These are phyloP conservation scores for Aphidius ervi DNA, from an alignment of 1,140 invertebrate genomes.

Conservation along the genomic window DNA sequence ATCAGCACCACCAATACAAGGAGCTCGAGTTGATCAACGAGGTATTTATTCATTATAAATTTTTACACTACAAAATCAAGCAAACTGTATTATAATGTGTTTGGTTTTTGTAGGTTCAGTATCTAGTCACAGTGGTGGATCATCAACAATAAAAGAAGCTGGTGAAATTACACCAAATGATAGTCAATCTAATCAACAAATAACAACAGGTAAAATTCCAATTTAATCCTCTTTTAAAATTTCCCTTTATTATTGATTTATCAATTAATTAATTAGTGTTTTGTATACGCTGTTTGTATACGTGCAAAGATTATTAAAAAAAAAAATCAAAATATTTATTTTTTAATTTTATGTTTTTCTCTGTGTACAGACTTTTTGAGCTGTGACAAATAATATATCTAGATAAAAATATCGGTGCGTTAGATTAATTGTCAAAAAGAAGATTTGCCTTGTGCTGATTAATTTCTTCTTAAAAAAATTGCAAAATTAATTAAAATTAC, in stretches of 20 bases:
- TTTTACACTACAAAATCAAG: slow-evolving; percentile 1
- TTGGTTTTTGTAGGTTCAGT: slow-evolving; percentile 38
- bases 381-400: neutral
- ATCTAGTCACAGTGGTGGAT: slow-evolving; percentile 45
- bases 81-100: slow-evolving; percentile 6
- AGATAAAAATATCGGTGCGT: slow-evolving; percentile 6
- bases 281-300: slow-evolving; percentile 17
- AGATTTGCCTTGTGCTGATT: slow-evolving; percentile 5
- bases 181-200: slow-evolving; percentile 32
- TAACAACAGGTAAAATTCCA: slow-evolving; percentile 40
- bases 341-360: too few relatives aligned
- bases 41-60: slow-evolving; percentile 1
- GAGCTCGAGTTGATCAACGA: slow-evolving; percentile 6
- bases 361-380: too few relatives aligned
- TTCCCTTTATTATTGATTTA: neutral
- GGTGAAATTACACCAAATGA: slow-evolving; percentile 35
- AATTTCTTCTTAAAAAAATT: too few relatives aligned
- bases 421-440: slow-evolving; percentile 6
- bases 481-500: slow-evolving; percentile 25
- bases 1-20: slow-evolving; percentile 26
- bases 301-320: slow-evolving; percentile 14
- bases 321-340: neutral
- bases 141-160: slow-evolving; percentile 40
- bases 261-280: slow-evolving; percentile 13
- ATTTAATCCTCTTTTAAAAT: too few relatives aligned